Conservation (phyloP, 2,797 vertebrate genomes). For the Erethizon dorsatum region DNA sequence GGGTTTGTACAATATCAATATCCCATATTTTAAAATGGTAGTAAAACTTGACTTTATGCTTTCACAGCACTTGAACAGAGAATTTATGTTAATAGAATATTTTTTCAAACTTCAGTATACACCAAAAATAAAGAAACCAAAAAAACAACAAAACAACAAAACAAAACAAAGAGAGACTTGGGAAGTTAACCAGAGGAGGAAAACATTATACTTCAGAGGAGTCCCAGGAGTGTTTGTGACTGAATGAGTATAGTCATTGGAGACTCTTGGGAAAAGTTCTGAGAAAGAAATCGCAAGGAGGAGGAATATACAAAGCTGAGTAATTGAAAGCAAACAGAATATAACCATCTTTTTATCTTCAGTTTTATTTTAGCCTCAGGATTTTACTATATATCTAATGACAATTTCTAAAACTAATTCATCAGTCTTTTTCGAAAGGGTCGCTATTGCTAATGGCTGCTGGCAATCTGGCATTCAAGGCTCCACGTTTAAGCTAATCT, state of each 20-base stretch:
- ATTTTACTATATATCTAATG: background rate
- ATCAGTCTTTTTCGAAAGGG: background rate
- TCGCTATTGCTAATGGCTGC: background rate
- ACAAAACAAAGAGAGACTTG: background rate
- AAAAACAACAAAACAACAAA: background rate
- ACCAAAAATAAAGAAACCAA: too few species aligned
- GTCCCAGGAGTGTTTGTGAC: background rate
- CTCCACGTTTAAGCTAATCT: background rate
- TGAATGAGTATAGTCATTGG: background rate
- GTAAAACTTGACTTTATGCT: background rate
- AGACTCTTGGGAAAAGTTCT: background rate
- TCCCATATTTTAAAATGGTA: background rate
- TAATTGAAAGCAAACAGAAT: background rate
- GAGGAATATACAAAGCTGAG: background rate
- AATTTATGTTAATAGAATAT: background rate
- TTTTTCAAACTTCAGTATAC: background rate
- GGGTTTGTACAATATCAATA: background rate
- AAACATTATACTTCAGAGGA: background rate
- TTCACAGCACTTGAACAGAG: background rate
- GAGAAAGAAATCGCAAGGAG: background rate
- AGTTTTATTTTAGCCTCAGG: background rate
- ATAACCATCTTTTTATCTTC: background rate
- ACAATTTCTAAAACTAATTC: slow-evolving; percentile 16
- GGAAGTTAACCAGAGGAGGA: background rate
- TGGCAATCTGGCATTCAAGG: background rate